Percentiles rank a stretch among this genome's conserved stretches.
Conservation (phyloP, 2,888 invertebrate species). For the Idaea biselata region DNA sequence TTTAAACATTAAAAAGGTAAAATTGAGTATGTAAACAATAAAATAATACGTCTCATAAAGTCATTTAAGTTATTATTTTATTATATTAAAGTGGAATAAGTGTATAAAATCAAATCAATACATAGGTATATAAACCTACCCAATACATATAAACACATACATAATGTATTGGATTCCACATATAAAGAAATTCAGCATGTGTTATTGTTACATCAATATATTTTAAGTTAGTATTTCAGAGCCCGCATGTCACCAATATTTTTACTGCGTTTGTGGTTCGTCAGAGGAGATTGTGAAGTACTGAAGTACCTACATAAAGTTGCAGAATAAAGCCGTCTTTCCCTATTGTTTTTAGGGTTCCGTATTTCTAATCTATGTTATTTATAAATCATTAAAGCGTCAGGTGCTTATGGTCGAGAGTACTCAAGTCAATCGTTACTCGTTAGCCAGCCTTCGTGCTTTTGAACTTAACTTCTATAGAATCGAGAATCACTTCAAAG, state of each 20-base stretch:
- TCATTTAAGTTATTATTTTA: too few species aligned
- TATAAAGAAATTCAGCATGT: background rate
- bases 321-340: background rate
- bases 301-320: background rate
- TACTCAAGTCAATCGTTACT: constrained; percentile 69
- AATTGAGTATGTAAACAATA: too few species aligned
- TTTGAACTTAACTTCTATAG: constrained; percentile 65
- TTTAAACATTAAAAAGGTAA: too few species aligned
- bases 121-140: too few species aligned
- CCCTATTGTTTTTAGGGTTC: constrained; percentile 27
- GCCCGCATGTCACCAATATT: background rate
- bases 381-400: constrained; percentile 50
- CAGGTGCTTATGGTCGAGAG: constrained; percentile 57
- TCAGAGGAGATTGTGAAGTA: background rate
- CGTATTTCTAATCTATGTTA: constrained; percentile 34
- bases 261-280: background rate
- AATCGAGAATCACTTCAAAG: constrained; percentile 73
- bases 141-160: too few species aligned
- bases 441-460: constrained; percentile 57
- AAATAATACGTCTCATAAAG: too few species aligned
- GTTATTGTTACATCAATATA: background rate
- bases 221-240: background rate
- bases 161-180: too few species aligned
- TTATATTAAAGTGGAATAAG: too few species aligned
- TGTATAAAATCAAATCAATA: too few species aligned